These are phyloP conservation scores for Meda fulgida DNA, from an alignment of 2,797 vertebrate genomes.

Conservation along the genomic window DNA sequence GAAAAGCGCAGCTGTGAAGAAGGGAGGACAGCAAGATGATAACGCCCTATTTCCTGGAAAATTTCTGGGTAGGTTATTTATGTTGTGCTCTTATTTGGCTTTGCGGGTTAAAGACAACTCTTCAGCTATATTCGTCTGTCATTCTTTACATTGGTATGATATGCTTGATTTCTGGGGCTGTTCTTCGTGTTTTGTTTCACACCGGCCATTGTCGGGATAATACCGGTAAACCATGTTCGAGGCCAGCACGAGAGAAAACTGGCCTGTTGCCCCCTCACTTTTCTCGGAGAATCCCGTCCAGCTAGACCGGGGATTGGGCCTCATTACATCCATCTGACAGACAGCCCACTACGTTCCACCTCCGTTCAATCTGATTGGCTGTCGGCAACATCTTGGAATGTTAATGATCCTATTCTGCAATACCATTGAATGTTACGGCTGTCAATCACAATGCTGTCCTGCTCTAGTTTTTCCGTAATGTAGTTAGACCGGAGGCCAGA, in stretches of 20 bases:
- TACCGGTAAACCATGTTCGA: slow-evolving; percentile 33
- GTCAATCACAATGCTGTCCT: slow-evolving; percentile 65
- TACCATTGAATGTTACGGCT: slow-evolving; percentile 69
- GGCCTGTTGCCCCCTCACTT: slow-evolving; percentile 57
- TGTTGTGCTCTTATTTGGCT: slow-evolving; percentile 57
- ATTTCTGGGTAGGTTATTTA: slow-evolving; percentile 90
- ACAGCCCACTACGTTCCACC: slow-evolving; percentile 56
- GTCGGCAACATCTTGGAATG: slow-evolving; percentile 62
- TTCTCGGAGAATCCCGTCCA: slow-evolving; percentile 69
- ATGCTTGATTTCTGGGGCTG: neutral
- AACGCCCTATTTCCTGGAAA: slow-evolving; percentile 93
- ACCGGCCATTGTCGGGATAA: neutral
- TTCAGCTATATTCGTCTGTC: slow-evolving; percentile 59
- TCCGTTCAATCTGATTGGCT: slow-evolving; percentile 69
- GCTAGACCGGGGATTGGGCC: slow-evolving; percentile 77
- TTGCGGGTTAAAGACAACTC: slow-evolving; percentile 64
- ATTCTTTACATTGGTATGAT: slow-evolving; percentile 57
- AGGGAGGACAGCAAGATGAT: slow-evolving; percentile 81
- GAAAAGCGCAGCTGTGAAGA: slow-evolving; percentile 61
- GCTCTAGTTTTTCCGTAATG: slow-evolving; percentile 68
- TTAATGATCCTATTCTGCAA: slow-evolving; percentile 64
- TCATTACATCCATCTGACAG: slow-evolving; percentile 74
- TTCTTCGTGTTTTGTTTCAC: neutral
- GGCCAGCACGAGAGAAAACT: slow-evolving; percentile 25
- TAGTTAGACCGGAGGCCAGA: slow-evolving; percentile 78